Percentiles rank a stretch among this genome's conserved stretches.
Conservation (phyloP, 2,113 vertebrate species). For the Hippocampus guttulatus region DNA sequence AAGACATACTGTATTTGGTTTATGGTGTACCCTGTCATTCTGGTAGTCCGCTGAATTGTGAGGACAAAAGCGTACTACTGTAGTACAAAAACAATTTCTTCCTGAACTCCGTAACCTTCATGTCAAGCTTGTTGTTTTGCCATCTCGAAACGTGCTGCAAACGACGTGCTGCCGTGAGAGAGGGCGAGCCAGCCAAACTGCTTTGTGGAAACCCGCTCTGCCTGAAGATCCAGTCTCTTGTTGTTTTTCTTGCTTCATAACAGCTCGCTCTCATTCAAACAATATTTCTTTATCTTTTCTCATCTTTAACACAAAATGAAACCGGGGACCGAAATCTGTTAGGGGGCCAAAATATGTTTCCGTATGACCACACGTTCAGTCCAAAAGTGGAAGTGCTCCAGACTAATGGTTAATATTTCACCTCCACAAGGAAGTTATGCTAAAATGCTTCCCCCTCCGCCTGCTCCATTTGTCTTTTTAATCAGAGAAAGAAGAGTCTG, state of each 20-base stretch:
- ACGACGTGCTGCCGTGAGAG: constrained; percentile 23
- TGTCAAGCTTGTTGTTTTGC: constrained; percentile 12
- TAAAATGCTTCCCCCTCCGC: constrained; percentile 10
- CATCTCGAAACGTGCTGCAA: constrained; percentile 18
- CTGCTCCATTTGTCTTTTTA: background rate
- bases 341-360: background rate
- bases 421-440: constrained; percentile 35
- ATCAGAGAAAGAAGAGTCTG: constrained; percentile 8
- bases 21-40: too few species aligned
- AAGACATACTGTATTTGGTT: too few species aligned
- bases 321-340: background rate
- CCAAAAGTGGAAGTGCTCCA: constrained; percentile 11
- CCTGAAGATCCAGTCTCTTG: constrained; percentile 51
- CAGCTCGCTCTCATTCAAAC: background rate
- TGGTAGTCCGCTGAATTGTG: too few species aligned
- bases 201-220: constrained; percentile 50
- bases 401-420: constrained; percentile 55
- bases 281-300: background rate
- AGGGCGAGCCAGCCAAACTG: constrained; percentile 41
- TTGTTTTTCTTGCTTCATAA: background rate
- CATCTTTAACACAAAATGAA: background rate
- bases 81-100: too few species aligned
- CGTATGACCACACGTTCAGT: background rate
- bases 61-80: too few species aligned
- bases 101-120: background rate